These are phyloP conservation scores for Amphilophus citrinellus DNA, from an alignment of 2,113 vertebrate species.

Conservation along the genomic window DNA sequence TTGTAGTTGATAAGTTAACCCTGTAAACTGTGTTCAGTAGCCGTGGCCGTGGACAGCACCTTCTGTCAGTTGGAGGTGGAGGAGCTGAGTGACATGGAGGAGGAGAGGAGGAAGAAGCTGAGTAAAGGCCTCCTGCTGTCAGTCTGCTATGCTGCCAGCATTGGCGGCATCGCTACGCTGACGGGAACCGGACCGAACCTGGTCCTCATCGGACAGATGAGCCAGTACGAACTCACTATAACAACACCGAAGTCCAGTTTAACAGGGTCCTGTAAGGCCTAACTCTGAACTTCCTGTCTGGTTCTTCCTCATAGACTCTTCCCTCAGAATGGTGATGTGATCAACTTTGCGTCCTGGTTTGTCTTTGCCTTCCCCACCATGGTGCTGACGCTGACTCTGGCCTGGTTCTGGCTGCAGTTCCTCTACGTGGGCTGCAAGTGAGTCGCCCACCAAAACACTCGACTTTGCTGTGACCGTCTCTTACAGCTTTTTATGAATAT, in stretches of 20 bases:
- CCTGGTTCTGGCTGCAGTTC: constrained; percentile 93
- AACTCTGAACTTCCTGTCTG: background rate
- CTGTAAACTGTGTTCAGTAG: background rate
- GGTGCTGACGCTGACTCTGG: constrained; percentile 87
- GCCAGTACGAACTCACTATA: constrained; percentile 82
- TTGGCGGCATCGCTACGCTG: constrained; percentile 94
- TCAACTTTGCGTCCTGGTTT: constrained; percentile 98
- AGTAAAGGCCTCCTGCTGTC: constrained; percentile 91
- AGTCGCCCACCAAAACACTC: constrained; percentile 56
- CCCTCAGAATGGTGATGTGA: constrained; percentile 85
- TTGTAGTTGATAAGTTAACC: background rate
- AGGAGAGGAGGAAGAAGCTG: constrained; percentile 68
- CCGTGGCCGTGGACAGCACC: background rate
- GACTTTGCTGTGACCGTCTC: too few relatives aligned
- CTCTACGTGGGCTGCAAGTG: constrained; percentile 88
- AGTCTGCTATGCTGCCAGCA: constrained; percentile 94
- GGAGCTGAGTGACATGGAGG: constrained; percentile 28
- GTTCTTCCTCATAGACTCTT: constrained; percentile 83
- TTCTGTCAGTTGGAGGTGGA: constrained; percentile 42
- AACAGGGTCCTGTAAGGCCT: background rate
- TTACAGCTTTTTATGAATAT: background rate
- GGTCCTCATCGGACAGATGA: constrained; percentile 93
- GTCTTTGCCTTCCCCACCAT: constrained; percentile 94
- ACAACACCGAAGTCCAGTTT: background rate
- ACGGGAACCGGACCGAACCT: constrained; percentile 96